Evolutionary conservation across 1,140 invertebrate species (phyloP).

Genomic region (Epicauta chinensis): DNA sequence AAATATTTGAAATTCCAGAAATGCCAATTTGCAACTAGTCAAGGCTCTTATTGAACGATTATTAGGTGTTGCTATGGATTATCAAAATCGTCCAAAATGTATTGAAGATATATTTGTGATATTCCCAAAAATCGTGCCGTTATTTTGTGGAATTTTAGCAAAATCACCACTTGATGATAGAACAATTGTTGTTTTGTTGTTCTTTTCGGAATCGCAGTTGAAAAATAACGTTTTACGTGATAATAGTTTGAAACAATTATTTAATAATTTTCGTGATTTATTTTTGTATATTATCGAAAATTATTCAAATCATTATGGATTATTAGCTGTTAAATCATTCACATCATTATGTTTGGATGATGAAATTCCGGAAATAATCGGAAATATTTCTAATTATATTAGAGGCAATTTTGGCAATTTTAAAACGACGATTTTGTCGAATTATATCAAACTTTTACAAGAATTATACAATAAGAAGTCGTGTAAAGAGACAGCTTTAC

Average conservation of each 20-base stretch:
- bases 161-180: slow-evolving; percentile 14
- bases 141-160: slow-evolving; percentile 19
- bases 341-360: slow-evolving; percentile 15
- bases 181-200: slow-evolving; percentile 20
- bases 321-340: slow-evolving; percentile 21
- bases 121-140: slow-evolving; percentile 15
- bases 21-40: slow-evolving; percentile 24
- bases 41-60: slow-evolving; percentile 27
- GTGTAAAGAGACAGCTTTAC: too few relatives aligned
- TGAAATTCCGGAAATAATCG: slow-evolving; percentile 15
- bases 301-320: slow-evolving; percentile 22
- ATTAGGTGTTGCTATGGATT: slow-evolving; percentile 19
- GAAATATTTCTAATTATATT: slow-evolving; percentile 15
- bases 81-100: slow-evolving; percentile 20
- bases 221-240: slow-evolving; percentile 5
- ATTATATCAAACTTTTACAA: slow-evolving; percentile 18
- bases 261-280: slow-evolving; percentile 15
- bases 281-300: slow-evolving; percentile 22
- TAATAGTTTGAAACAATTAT: not conserved
- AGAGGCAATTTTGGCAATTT: slow-evolving; percentile 16
- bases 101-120: slow-evolving; percentile 23
- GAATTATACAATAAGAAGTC: slow-evolving; percentile 22
- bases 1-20: slow-evolving; percentile 18
- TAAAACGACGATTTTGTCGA: slow-evolving; percentile 15
- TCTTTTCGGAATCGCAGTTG: slow-evolving; percentile 26